A percentile compares a stretch with the other conserved stretches of the same genome.
These are phyloP conservation scores for Pachypanchax playfairii DNA, from an alignment of 2,113 vertebrate species.

Conservation along the genomic window DNA sequence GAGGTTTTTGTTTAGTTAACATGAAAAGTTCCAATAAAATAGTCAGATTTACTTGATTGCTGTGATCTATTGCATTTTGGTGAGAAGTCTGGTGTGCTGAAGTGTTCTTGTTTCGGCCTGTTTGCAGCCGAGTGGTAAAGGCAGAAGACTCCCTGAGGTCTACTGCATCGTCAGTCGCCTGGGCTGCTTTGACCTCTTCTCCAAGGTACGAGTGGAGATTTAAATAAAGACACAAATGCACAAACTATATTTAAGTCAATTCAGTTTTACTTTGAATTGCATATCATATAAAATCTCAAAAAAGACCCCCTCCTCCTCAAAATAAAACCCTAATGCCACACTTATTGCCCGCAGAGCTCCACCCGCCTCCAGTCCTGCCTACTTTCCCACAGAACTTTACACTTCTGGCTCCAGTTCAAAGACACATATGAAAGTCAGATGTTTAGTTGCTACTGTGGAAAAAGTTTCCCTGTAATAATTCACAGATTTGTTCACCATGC, in stretches of 20 bases:
- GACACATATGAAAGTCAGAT: conserved; percentile 61
- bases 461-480: conserved; percentile 47
- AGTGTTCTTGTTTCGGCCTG: conserved; percentile 26
- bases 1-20: too few species aligned
- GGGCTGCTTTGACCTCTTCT: conserved; percentile 97
- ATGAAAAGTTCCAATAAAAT: too few species aligned
- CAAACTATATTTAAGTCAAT: neutral
- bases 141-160: conserved; percentile 93
- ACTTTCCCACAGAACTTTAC: conserved; percentile 30
- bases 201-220: conserved; percentile 83
- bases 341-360: conserved; percentile 71
- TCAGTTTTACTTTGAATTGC: neutral
- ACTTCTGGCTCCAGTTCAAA: conserved; percentile 33
- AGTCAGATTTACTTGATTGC: too few species aligned
- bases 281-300: conserved; percentile 12
- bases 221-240: neutral
- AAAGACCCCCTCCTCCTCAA: neutral
- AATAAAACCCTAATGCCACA: conserved; percentile 42
- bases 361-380: conserved; percentile 36
- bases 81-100: too few species aligned
- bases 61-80: too few species aligned
- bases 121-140: conserved; percentile 89
- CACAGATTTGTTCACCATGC: conserved; percentile 27
- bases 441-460: conserved; percentile 58
- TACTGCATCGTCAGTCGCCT: conserved; percentile 98